Base-by-base conservation (phyloP, 2,797 vertebrate species). In the Astyanax mexicanus region DNA sequence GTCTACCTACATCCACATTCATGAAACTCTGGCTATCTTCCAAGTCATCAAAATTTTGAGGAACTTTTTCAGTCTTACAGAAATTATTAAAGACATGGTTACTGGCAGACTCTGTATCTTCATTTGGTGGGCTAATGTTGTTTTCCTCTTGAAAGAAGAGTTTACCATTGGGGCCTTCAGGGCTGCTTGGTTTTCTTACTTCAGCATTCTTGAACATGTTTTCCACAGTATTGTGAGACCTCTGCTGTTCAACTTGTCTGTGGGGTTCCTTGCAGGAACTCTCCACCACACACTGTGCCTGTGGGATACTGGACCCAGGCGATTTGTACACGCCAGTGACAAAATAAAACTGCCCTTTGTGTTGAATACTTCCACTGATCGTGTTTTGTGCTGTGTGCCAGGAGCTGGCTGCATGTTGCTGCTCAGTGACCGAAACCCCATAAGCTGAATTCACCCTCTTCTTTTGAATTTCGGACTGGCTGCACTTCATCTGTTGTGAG, bases 271-370 rank as follows among this genome's bases (percentile, higher is more conserved):
- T 8, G 45, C 75, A 45, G 17, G 81, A 51, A 11, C 82, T 76
- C 40, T 91, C 91, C 15, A 72, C 78, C 9, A 86, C 86, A 67
- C 85, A 84, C 4, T 87, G 51, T 38, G 91, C 23, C 19, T 86
- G 47, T 77, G 78, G 86, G 38, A 60, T 71, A 27, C 81, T 74
- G 12, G 85, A 69, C 29, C 90, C 91, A 3, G 88, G 78, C 0
- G 77, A 73, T 66, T 87, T 90, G 70, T 85, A 91, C 72, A 93
- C 73, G 27, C 92, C 93, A 0, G 92, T 93, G 61, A 94, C 88
- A 68, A 93, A 94, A 79, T 93, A 94, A 77, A 91, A 94, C 58
- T 92, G 92, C 27, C 92, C 93, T 80, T 94, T 93, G 67, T 94
- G 92, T 67, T 93, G 90, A 82, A 93, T 90, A 83, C 90, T 92